These are phyloP conservation scores for Hyalella azteca DNA, from an alignment of 2,888 invertebrate genomes.

Conservation along the genomic window DNA sequence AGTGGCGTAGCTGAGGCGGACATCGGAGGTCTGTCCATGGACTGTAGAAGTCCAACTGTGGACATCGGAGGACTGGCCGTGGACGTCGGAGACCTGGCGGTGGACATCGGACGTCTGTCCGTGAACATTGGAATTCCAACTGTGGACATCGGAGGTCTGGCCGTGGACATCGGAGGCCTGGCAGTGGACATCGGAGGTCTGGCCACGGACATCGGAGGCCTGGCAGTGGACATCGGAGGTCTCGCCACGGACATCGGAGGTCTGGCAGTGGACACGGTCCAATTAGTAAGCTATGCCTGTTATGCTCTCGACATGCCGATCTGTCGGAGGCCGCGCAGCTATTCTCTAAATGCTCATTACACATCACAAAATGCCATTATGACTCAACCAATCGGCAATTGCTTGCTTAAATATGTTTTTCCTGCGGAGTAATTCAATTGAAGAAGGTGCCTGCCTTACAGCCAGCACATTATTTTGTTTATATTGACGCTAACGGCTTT, in stretches of 20 bases:
- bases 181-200: too few species aligned
- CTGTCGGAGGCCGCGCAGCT: conserved; percentile 1
- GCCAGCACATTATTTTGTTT: conserved; percentile 5
- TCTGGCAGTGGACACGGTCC: not conserved
- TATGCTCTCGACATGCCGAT: conserved; percentile 17
- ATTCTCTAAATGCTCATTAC: conserved; percentile 29
- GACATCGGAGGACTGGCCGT: too few species aligned
- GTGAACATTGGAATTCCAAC: too few species aligned
- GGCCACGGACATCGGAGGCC: not conserved
- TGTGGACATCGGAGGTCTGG: too few species aligned
- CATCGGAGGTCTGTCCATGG: too few species aligned
- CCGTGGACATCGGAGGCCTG: too few species aligned
- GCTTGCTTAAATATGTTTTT: not conserved
- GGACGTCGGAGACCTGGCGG: too few species aligned
- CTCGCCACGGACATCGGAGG: too few species aligned
- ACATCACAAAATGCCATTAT: conserved; percentile 8
- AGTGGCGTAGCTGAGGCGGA: not conserved
- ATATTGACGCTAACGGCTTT: conserved; percentile 4
- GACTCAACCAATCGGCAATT: conserved; percentile 16
- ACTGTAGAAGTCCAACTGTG: too few species aligned
- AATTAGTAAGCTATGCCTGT: conserved; percentile 24
- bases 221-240: too few species aligned
- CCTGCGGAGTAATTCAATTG: conserved; percentile 19
- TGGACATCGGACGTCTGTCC: too few species aligned
- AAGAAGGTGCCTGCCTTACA: not conserved